These are phyloP conservation scores for Sardinella longiceps DNA, from an alignment of 2,797 vertebrate genomes.

Conservation along the genomic window DNA sequence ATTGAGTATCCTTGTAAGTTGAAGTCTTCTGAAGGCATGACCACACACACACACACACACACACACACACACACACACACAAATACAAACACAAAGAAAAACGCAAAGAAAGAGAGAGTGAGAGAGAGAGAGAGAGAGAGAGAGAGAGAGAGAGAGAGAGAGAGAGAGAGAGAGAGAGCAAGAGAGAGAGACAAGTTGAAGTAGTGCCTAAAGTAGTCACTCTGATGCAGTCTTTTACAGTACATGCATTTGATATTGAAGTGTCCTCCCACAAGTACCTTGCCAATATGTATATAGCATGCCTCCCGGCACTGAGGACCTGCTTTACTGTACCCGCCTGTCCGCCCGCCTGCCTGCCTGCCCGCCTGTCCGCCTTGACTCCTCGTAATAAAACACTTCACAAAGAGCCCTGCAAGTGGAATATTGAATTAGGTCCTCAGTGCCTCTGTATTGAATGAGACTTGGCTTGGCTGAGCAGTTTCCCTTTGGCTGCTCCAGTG, in stretches of 20 bases:
- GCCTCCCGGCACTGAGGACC: background rate
- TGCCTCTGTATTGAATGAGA: background rate
- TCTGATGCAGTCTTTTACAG: background rate
- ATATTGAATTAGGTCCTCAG: background rate
- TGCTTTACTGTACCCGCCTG: too few species aligned
- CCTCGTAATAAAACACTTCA: background rate
- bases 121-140: too few species aligned
- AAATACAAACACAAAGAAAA: background rate
- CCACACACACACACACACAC: background rate
- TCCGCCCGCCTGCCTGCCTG: too few species aligned
- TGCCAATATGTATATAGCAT: background rate
- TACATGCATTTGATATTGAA: background rate
- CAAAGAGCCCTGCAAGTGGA: background rate
- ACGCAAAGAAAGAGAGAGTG: too few species aligned
- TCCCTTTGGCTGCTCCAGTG: constrained; percentile 22
- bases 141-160: too few species aligned
- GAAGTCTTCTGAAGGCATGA: background rate
- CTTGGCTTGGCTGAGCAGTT: constrained; percentile 39
- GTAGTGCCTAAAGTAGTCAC: background rate
- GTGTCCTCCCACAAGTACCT: background rate
- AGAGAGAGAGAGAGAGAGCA: too few species aligned
- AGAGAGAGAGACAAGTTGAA: background rate
- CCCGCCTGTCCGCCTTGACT: background rate
- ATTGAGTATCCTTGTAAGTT: background rate
- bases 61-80: background rate